Evolutionary conservation across 2,797 vertebrate genomes (phyloP).

Genomic region (Periparus ater): DNA sequence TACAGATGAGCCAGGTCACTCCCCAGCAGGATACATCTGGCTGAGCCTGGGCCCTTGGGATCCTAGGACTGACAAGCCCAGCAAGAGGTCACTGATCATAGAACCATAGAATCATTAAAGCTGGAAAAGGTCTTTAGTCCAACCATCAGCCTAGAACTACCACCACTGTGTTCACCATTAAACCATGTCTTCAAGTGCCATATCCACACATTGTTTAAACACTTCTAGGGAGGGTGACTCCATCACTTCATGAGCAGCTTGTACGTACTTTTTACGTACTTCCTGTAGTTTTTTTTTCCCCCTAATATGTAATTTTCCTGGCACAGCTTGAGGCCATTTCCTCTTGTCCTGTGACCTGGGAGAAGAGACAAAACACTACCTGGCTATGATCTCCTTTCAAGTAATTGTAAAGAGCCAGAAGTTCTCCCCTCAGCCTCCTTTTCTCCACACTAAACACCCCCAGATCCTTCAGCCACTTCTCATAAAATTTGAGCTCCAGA

Average conservation of each 20-base stretch:
- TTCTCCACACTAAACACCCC: not conserved
- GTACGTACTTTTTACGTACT: not conserved
- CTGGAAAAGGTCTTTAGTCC: not conserved
- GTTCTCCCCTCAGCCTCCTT: not conserved
- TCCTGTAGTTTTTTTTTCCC: not conserved
- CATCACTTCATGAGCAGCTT: not conserved
- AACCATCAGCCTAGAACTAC: not conserved
- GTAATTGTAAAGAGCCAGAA: not conserved
- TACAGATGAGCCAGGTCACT: fast-evolving
- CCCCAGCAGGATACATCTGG: not conserved
- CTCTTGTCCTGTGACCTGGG: not conserved
- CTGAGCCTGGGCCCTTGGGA: not conserved
- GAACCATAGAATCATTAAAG: not conserved
- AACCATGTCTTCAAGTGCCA: not conserved
- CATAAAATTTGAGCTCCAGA: not conserved
- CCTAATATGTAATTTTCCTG: not conserved
- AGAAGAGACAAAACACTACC: not conserved
- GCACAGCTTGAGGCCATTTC: not conserved
- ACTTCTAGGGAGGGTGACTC: not conserved
- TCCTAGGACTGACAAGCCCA: not conserved
- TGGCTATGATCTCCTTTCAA: not conserved
- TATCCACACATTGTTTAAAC: not conserved
- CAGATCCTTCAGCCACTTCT: not conserved
- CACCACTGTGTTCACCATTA: not conserved
- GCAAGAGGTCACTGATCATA: not conserved